Conservation (phyloP, 2,113 vertebrate species). For the Struthio camelus region DNA sequence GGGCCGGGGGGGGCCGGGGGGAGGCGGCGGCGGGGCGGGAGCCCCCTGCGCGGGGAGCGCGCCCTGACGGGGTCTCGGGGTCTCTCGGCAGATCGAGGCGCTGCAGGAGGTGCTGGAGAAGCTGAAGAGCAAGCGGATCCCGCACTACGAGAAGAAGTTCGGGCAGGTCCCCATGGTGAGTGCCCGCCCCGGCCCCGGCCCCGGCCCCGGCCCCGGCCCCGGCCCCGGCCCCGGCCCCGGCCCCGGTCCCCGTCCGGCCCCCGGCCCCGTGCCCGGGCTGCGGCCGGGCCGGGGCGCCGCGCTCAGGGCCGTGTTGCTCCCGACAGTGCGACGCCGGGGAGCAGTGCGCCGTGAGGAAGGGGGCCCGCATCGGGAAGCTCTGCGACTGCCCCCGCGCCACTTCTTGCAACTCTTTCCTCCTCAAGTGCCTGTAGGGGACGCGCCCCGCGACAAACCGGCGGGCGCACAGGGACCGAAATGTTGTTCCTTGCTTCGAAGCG, state of each 20-base stretch:
- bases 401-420: slow-evolving; percentile 83
- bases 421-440: slow-evolving; percentile 80
- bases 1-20: background rate
- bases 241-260: background rate
- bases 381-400: slow-evolving; percentile 84
- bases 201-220: background rate
- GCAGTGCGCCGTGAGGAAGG: slow-evolving; percentile 82
- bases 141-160: slow-evolving; percentile 82
- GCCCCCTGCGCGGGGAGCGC: background rate
- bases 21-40: background rate
- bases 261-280: background rate
- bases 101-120: slow-evolving; percentile 85
- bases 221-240: too few relatives aligned
- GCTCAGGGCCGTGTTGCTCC: background rate
- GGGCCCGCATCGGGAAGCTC: slow-evolving; percentile 82
- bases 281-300: too few relatives aligned
- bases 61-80: background rate
- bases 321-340: slow-evolving; percentile 82
- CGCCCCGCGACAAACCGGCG: background rate
- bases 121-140: slow-evolving; percentile 82
- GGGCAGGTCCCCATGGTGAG: slow-evolving; percentile 84
- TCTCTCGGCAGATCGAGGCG: slow-evolving; percentile 80
- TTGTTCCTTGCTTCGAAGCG: background rate
- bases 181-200: background rate
- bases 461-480: background rate